Conservation (phyloP, 2,797 vertebrate genomes). For the Oreortyx pictus region DNA sequence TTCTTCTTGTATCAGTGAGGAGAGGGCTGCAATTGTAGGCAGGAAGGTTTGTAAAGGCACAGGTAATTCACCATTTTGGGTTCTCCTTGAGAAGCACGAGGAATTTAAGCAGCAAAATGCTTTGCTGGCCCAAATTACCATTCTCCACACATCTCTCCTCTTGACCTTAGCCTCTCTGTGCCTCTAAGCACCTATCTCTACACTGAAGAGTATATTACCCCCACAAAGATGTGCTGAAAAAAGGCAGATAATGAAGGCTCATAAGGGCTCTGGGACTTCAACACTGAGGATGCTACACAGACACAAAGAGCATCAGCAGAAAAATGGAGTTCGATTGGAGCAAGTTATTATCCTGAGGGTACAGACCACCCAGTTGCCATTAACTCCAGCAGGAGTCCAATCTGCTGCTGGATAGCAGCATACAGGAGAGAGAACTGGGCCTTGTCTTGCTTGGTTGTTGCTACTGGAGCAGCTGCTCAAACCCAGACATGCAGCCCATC, state of each 20-base stretch:
- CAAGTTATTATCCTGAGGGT: background rate
- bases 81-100: background rate
- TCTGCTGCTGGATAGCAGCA: background rate
- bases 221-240: background rate
- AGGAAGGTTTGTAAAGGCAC: background rate
- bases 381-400: background rate
- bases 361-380: background rate
- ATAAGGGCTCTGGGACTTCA: background rate
- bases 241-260: background rate
- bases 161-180: background rate
- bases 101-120: background rate
- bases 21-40: rapidly evolving
- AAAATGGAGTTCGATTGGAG: background rate
- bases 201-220: background rate
- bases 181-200: background rate
- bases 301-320: background rate
- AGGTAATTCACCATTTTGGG: background rate
- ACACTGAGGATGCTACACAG: background rate
- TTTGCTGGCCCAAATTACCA: background rate
- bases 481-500: background rate
- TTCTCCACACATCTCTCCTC: background rate
- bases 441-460: background rate
- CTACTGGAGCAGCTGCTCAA: background rate
- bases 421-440: background rate
- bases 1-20: background rate